These are phyloP conservation scores for Emys orbicularis DNA, from an alignment of 2,797 vertebrate species.

Conservation along the genomic window DNA sequence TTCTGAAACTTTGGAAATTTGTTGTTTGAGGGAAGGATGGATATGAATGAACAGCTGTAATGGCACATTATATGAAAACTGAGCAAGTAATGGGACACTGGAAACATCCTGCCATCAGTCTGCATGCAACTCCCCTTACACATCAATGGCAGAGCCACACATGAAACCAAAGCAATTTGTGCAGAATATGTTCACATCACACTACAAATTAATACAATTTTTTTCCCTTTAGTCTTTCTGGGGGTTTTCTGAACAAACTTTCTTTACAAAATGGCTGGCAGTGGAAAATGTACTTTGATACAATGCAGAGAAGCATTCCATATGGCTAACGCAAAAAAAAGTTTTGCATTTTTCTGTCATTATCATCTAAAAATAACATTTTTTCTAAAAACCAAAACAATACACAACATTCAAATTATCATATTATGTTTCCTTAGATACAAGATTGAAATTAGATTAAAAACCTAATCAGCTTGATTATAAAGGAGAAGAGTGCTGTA, in stretches of 20 bases:
- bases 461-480: background rate
- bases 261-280: background rate
- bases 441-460: background rate
- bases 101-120: background rate
- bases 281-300: background rate
- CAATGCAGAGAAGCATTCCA: background rate
- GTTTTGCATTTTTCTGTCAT: background rate
- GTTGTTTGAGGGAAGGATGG: background rate
- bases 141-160: background rate
- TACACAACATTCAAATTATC: background rate
- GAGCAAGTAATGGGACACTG: slow-evolving; percentile 9
- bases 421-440: background rate
- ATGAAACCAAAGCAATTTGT: background rate
- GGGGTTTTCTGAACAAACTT: slow-evolving; percentile 3
- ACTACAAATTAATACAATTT: background rate
- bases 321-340: background rate
- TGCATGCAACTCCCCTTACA: slow-evolving; percentile 6
- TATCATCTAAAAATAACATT: background rate
- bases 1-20: background rate
- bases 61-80: background rate
- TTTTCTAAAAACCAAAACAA: background rate
- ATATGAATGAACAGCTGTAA: background rate
- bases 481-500: background rate
- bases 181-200: background rate
- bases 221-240: background rate